These are phyloP conservation scores for Laothoe populi DNA, from an alignment of 2,888 invertebrate genomes.

Conservation along the genomic window DNA sequence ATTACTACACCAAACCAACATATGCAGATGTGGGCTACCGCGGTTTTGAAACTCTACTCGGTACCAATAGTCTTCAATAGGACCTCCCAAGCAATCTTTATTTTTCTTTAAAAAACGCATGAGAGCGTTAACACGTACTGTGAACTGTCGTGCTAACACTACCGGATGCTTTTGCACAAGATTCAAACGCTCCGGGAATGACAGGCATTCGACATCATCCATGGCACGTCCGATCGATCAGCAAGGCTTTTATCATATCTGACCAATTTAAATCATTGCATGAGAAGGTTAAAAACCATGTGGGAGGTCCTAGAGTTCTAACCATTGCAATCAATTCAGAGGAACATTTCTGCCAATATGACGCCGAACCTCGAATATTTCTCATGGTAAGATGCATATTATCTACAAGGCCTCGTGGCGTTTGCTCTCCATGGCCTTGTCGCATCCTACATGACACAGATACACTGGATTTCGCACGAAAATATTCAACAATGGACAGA, in stretches of 20 bases:
- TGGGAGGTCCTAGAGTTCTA: conserved; percentile 50
- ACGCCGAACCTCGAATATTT: conserved; percentile 47
- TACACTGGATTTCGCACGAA: conserved; percentile 34
- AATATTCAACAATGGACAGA: conserved; percentile 45
- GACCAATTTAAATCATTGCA: conserved; percentile 48
- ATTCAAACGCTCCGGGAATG: background rate
- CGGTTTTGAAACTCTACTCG: conserved; percentile 53
- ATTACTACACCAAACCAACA: conserved; percentile 44
- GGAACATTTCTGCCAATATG: conserved; percentile 46
- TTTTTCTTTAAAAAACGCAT: background rate
- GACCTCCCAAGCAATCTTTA: background rate
- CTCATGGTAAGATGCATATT: conserved; percentile 52
- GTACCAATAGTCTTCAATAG: conserved; percentile 39
- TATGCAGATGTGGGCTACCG: conserved; percentile 53
- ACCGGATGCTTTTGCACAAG: background rate
- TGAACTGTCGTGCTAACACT: background rate
- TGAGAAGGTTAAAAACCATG: conserved; percentile 49
- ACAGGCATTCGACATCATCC: background rate
- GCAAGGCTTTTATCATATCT: conserved; percentile 51
- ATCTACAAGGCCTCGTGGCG: conserved; percentile 33
- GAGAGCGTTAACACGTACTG: background rate
- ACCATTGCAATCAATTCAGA: conserved; percentile 49
- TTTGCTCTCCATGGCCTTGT: conserved; percentile 35
- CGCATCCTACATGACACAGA: conserved; percentile 46
- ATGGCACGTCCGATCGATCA: conserved; percentile 28